Conservation (phyloP, 2,888 invertebrate species). For the Heliothis peltigera region DNA sequence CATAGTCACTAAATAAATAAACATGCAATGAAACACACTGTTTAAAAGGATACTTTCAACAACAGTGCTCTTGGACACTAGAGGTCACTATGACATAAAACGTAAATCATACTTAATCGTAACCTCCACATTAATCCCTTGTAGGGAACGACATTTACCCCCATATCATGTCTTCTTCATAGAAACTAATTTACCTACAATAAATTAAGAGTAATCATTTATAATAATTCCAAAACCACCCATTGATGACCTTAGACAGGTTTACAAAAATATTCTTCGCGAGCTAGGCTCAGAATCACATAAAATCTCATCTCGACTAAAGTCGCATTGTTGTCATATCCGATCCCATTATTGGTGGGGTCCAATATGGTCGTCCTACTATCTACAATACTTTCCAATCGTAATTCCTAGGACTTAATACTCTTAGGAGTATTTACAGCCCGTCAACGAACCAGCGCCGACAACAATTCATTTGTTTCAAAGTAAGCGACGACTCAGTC, state of each 20-base stretch:
- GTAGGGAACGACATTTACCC: constrained; percentile 5
- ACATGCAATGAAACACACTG: constrained; percentile 26
- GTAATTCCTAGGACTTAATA: constrained; percentile 13
- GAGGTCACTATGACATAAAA: constrained; percentile 44
- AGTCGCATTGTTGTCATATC: constrained; percentile 26
- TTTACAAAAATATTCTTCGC: constrained; percentile 49
- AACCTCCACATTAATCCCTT: constrained; percentile 7
- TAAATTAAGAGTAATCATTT: constrained; percentile 39
- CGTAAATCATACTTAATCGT: not conserved
- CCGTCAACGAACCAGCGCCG: constrained; percentile 48
- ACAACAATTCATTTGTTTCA: not conserved
- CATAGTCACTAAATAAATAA: constrained; percentile 55
- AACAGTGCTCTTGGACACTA: constrained; percentile 37
- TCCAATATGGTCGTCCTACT: constrained; percentile 6
- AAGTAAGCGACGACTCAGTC: constrained; percentile 6
- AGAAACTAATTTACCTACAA: constrained; percentile 12
- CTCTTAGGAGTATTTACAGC: constrained; percentile 17
- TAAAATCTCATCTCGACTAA: constrained; percentile 28
- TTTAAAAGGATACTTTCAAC: constrained; percentile 11
- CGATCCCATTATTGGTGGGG: not conserved
- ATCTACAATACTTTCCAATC: constrained; percentile 27
- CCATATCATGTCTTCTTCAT: not conserved
- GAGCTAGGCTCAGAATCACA: constrained; percentile 50
- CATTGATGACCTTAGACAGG: constrained; percentile 10
- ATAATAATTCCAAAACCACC: constrained; percentile 17